Percentiles rank a stretch among this genome's conserved stretches.
Conservation (phyloP, 2,797 vertebrate genomes). For the Lophura swinhoii region DNA sequence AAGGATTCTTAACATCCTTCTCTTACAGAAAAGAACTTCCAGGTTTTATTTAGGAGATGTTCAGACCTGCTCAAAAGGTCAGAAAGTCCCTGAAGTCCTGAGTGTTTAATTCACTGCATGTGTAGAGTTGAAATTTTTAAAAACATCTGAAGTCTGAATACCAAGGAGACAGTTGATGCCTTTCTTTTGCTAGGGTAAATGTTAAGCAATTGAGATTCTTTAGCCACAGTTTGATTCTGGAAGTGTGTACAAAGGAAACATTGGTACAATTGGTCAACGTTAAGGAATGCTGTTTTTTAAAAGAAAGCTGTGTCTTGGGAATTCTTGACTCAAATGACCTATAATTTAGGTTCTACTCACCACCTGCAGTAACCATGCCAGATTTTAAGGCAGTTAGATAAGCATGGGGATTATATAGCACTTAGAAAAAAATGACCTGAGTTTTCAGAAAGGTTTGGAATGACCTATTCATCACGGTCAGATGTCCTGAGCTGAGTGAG, state of each 20-base stretch:
- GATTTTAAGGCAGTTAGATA: constrained; percentile 34
- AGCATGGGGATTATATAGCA: constrained; percentile 3
- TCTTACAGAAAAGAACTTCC: not conserved
- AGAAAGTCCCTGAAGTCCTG: not conserved
- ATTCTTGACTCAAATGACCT: not conserved
- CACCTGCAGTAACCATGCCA: not conserved
- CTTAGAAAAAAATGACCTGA: constrained; percentile 6
- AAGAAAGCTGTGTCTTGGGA: not conserved
- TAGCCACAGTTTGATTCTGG: not conserved
- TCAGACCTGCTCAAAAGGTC: not conserved
- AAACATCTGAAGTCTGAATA: not conserved
- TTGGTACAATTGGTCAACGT: not conserved
- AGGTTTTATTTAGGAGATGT: not conserved
- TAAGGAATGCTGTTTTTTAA: not conserved
- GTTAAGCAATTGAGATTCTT: not conserved
- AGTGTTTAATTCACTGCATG: not conserved
- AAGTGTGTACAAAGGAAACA: not conserved
- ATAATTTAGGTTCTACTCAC: constrained; percentile 1
- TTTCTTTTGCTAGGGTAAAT: constrained; percentile 2
- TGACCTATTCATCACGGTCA: not conserved
- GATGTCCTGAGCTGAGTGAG: not conserved
- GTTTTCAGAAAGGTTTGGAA: constrained; percentile 30
- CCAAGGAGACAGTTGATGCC: not conserved
- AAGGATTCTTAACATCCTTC: not conserved
- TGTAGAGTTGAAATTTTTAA: not conserved